phyloP scores from a whole-genome alignment of 2,888 invertebrate species.

The Rosalia funebris region DNA sequence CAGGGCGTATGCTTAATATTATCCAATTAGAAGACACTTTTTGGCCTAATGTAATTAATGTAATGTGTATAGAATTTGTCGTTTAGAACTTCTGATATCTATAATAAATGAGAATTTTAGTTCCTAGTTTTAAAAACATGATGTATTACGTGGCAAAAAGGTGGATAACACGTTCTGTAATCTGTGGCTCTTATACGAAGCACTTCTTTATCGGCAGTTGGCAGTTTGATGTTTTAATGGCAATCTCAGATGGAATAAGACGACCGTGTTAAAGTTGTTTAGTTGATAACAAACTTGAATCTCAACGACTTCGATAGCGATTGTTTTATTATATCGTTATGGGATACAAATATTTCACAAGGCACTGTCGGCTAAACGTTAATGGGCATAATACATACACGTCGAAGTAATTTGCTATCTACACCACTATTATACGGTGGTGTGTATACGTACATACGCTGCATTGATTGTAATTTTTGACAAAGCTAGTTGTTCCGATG shows the following conservation, averaged over 20 bases:
- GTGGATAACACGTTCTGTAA: conserved; percentile 35
- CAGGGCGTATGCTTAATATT: too few species aligned
- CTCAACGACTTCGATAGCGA: conserved; percentile 35
- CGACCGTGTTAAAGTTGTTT: conserved; percentile 36
- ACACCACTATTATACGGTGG: too few species aligned
- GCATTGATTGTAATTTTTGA: too few species aligned
- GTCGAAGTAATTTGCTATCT: too few species aligned
- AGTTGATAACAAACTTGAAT: conserved; percentile 35
- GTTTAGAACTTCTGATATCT: too few species aligned
- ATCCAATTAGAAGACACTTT: too few species aligned
- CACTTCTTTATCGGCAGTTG: conserved; percentile 20
- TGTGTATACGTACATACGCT: too few species aligned
- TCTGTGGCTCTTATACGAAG: conserved; percentile 33
- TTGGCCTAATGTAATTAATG: too few species aligned
- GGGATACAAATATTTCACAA: conserved; percentile 9
- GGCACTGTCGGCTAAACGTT: conserved; percentile 8
- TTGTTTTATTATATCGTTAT: conserved; percentile 35
- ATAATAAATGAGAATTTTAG: background rate
- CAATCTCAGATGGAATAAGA: conserved; percentile 35
- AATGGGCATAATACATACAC: conserved; percentile 7
- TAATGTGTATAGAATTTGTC: too few species aligned
- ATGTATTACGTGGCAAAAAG: conserved; percentile 35
- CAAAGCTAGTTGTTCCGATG: too few species aligned
- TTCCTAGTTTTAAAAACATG: conserved; percentile 33
- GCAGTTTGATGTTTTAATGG: conserved; percentile 27